These are phyloP conservation scores for Platycercus adscitus DNA, from an alignment of 2,113 vertebrate species.

Conservation along the genomic window DNA sequence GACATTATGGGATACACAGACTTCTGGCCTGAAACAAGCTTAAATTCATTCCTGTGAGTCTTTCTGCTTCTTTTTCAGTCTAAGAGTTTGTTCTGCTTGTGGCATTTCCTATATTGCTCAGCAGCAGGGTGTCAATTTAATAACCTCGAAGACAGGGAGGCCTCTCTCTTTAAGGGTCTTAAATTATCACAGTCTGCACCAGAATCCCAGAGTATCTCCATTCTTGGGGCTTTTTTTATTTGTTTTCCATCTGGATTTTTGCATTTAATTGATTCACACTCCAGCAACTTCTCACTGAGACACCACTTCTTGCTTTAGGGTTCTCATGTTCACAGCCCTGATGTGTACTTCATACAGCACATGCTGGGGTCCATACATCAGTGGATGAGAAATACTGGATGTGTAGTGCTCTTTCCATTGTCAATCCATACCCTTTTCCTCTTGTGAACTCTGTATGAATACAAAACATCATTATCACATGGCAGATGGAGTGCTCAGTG, in stretches of 20 bases:
- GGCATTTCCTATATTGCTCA: neutral
- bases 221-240: neutral
- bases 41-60: neutral
- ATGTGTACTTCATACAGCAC: accelerated
- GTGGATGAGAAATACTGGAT: accelerated
- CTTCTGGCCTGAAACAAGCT: neutral
- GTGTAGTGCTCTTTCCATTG: neutral
- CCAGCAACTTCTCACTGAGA: neutral
- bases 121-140: neutral
- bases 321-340: neutral
- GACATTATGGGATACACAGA: neutral
- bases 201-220: neutral
- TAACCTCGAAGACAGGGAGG: neutral
- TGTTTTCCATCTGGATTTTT: neutral
- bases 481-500: accelerated
- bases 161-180: neutral
- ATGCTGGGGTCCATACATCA: accelerated
- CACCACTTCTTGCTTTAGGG: neutral
- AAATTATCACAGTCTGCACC: neutral
- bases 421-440: accelerated
- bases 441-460: accelerated
- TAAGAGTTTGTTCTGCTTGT: neutral
- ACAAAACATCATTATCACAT: accelerated
- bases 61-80: neutral
- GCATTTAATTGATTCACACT: neutral